Base-by-base conservation (phyloP, 2,888 invertebrate species). In the Platycheirus rosarum region DNA sequence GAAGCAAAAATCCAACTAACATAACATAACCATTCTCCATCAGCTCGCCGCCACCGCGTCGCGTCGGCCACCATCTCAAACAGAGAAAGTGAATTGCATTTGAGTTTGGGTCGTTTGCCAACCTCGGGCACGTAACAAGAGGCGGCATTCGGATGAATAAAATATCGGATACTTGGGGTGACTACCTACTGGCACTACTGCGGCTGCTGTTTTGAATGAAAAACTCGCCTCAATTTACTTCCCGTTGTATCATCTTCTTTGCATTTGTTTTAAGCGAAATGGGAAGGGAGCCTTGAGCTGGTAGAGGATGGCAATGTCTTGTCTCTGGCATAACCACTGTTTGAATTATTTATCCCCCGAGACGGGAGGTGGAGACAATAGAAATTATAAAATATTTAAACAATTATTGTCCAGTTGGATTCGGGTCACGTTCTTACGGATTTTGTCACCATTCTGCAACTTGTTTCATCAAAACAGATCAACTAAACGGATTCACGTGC, bases 381-480 rank as follows among this genome's bases (percentile, higher is more conserved):
- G 46, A 73, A 84, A 77, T 73, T 78, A 78, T 84, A 69, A 84
- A 84, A 84, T 84, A 84, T 84, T 78, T 84, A 84, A 69, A 84
- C 82, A 74, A 70, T 70, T n/a, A n/a, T n/a, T 68, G 78, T 84
- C 77, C 84, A 70, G 77, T 78, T 53, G 60, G 77, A 76, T 84
- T 79, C 85, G 73, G 57, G 76, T 85, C 85, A 85, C 85, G 85
- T 85, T 84, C 82, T 85, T 77, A 84, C 84, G 76, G 84, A 80
- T 79, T 85, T 85, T 84, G 75, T 75, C 70, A 77, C 55, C 73
- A 63, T 77, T 73, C 51, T 68, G 63, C 63, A 77, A 73, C 76
- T 57, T 76, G 68, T 68, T 71, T 35, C 63, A 69, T 68, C 76
- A 68, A 40, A 71, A 26, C 16, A 65, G 13, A 71, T 68, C 66